phyloP scores from a whole-genome alignment of 1,140 invertebrate species.

The Brachionus manjavacas region DNA sequence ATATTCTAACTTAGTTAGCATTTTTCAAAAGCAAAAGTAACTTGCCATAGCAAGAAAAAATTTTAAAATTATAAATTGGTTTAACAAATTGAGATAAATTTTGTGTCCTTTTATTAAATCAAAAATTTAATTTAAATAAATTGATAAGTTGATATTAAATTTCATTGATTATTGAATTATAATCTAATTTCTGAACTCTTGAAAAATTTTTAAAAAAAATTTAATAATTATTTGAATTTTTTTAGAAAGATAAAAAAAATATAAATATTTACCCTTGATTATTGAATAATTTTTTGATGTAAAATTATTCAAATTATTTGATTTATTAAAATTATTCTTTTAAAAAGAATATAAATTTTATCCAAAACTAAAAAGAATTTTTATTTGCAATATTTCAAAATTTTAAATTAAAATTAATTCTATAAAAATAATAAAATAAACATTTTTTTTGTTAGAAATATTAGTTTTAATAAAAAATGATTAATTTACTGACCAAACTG shows the following conservation, averaged over 20 bases:
- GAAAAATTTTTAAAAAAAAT: too few relatives aligned
- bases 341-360: too few relatives aligned
- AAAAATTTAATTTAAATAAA: too few relatives aligned
- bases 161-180: too few relatives aligned
- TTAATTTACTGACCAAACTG: neutral
- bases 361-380: neutral
- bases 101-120: neutral
- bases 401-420: constrained; percentile 15
- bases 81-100: neutral
- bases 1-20: constrained; percentile 10
- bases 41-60: neutral
- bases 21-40: constrained; percentile 11
- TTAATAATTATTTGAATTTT: too few relatives aligned
- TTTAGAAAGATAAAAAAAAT: too few relatives aligned
- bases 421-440: constrained; percentile 3
- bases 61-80: neutral
- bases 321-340: too few relatives aligned
- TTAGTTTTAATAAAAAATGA: neutral
- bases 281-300: neutral
- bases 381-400: neutral
- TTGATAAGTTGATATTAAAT: too few relatives aligned
- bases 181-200: too few relatives aligned
- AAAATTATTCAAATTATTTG: too few relatives aligned
- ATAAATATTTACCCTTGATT: too few relatives aligned
- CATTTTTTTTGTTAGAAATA: neutral